These are phyloP conservation scores for Lucilia cuprina DNA, from an alignment of 1,140 invertebrate genomes.

Conservation along the genomic window DNA sequence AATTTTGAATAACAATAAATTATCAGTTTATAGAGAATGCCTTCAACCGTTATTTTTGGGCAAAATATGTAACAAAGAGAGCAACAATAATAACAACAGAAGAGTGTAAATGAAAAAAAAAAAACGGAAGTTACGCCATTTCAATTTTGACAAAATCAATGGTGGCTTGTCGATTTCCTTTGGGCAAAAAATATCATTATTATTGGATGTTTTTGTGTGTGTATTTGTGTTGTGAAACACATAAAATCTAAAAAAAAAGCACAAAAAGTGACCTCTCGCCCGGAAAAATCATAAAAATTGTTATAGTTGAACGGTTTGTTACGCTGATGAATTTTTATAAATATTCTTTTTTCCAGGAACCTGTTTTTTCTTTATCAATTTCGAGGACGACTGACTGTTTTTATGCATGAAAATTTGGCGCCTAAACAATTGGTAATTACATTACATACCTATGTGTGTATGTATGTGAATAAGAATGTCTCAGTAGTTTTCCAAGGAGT, in stretches of 20 bases:
- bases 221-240: not conserved
- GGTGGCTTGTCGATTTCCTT: constrained; percentile 32
- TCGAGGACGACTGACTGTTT: not conserved
- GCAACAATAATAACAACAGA: not conserved
- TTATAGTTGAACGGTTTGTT: constrained; percentile 34
- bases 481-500: too few species aligned
- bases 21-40: constrained; percentile 30
- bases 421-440: too few species aligned
- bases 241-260: constrained; percentile 3
- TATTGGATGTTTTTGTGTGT: not conserved
- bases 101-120: not conserved
- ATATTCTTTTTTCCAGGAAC: not conserved
- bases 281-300: constrained; percentile 31
- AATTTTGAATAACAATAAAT: constrained; percentile 33
- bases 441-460: too few species aligned
- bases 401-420: not conserved
- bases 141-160: constrained; percentile 32
- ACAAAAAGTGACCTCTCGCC: not conserved
- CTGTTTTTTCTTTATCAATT: not conserved
- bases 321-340: constrained; percentile 19
- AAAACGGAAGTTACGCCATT: constrained; percentile 27
- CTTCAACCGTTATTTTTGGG: constrained; percentile 12
- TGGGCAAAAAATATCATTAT: constrained; percentile 2
- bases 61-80: not conserved
- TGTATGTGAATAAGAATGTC: too few species aligned